Evolutionary conservation across 2,797 vertebrate genomes (phyloP).

Genomic region (Lates japonicus): DNA sequence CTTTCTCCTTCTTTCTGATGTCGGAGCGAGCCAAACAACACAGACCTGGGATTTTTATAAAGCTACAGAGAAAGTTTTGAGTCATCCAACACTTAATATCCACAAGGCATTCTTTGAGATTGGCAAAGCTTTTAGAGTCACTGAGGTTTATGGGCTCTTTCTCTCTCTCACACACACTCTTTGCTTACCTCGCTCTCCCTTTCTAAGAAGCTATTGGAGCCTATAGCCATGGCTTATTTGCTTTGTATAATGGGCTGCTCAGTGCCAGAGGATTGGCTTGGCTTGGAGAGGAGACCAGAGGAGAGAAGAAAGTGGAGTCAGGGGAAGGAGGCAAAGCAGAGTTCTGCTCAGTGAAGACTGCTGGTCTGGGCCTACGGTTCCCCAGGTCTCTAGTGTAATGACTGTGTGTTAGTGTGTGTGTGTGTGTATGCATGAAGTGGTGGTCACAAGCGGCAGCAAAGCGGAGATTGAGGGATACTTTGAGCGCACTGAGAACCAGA

Average conservation of each 20-base stretch:
- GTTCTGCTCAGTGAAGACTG: constrained; percentile 46
- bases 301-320: constrained; percentile 49
- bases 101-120: constrained; percentile 71
- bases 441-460: constrained; percentile 49
- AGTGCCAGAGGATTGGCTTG: constrained; percentile 78
- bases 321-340: constrained; percentile 48
- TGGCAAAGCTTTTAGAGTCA: constrained; percentile 70
- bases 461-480: constrained; percentile 47
- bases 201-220: constrained; percentile 73
- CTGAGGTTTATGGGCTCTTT: constrained; percentile 62
- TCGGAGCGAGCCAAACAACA: constrained; percentile 55
- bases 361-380: constrained; percentile 22
- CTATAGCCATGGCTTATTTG: constrained; percentile 80
- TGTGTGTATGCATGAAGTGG: constrained; percentile 38
- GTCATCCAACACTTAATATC: constrained; percentile 75
- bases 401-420: constrained; percentile 28
- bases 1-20: constrained; percentile 33
- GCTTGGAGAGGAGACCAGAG: constrained; percentile 66
- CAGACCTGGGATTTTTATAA: constrained; percentile 62
- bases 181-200: constrained; percentile 55
- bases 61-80: constrained; percentile 67
- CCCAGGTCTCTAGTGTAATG: constrained; percentile 56
- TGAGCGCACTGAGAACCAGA: constrained; percentile 57
- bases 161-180: constrained; percentile 27
- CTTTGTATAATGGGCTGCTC: constrained; percentile 78